phyloP scores from a whole-genome alignment of 1,140 invertebrate species.

The Gonatopus flavifemur region DNA sequence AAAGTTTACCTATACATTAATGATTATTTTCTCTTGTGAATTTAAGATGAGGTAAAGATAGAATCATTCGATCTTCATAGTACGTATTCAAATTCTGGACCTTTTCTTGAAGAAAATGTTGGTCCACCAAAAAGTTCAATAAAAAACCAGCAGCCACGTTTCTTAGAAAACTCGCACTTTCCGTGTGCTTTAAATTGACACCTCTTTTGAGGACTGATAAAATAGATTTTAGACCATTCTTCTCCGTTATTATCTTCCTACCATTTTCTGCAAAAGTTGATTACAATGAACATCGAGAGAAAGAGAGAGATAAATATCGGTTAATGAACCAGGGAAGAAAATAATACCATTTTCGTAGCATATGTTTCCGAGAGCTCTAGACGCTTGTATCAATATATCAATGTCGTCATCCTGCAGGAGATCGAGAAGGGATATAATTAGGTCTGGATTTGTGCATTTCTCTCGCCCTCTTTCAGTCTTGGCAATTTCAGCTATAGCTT shows the following conservation, averaged over 20 bases:
- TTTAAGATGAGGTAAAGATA: not conserved
- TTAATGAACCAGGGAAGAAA: not conserved
- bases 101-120: conserved; percentile 64
- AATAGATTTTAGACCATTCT: conserved; percentile 60
- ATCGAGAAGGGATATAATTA: conserved; percentile 63
- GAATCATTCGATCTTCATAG: not conserved
- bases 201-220: conserved; percentile 37
- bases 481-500: conserved; percentile 72
- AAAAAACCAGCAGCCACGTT: conserved; percentile 71
- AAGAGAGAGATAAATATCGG: not conserved
- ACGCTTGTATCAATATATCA: conserved; percentile 69
- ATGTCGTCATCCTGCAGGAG: conserved; percentile 57
- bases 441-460: conserved; percentile 63
- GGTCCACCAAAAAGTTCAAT: conserved; percentile 77
- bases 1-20: conserved; percentile 16
- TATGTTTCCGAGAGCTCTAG: conserved; percentile 82
- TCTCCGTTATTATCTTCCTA: conserved; percentile 64
- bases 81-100: conserved; percentile 29
- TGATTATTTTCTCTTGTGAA: conserved; percentile 3
- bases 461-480: conserved; percentile 70
- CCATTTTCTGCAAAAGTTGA: conserved; percentile 45
- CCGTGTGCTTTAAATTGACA: conserved; percentile 26
- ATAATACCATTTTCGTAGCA: conserved; percentile 81
- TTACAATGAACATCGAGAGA: not conserved
- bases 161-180: conserved; percentile 42